These are phyloP conservation scores for Amphimallon solstitiale DNA, from an alignment of 2,888 invertebrate species.

Conservation along the genomic window DNA sequence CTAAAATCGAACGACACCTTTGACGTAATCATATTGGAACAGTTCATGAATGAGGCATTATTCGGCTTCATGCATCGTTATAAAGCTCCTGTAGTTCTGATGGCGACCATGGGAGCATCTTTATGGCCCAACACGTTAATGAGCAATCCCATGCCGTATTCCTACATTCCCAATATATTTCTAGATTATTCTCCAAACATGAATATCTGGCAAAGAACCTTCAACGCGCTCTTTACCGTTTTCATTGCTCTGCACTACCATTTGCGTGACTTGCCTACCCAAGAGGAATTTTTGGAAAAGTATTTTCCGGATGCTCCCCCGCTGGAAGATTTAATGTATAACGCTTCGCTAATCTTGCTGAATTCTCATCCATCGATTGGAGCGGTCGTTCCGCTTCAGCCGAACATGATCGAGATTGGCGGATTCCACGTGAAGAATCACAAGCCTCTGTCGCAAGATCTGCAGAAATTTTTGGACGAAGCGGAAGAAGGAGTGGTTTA, in stretches of 20 bases:
- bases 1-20: constrained; percentile 54
- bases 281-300: constrained; percentile 49
- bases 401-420: constrained; percentile 69
- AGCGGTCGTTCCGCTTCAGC: constrained; percentile 64
- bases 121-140: constrained; percentile 54
- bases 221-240: constrained; percentile 62
- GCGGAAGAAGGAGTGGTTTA: constrained; percentile 68
- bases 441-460: constrained; percentile 58
- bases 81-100: constrained; percentile 53
- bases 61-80: constrained; percentile 55
- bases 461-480: constrained; percentile 65
- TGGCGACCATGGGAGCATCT: constrained; percentile 55
- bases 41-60: constrained; percentile 63
- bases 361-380: constrained; percentile 65
- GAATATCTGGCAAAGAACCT: constrained; percentile 66
- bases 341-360: constrained; percentile 52
- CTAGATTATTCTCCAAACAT: constrained; percentile 59
- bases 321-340: constrained; percentile 49
- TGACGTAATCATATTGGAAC: constrained; percentile 59
- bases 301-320: constrained; percentile 51
- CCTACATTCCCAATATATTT: constrained; percentile 64
- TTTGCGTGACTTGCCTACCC: constrained; percentile 48
- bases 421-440: constrained; percentile 62
- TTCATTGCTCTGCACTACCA: constrained; percentile 50
- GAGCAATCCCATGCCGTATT: constrained; percentile 63